These are phyloP conservation scores for Beroe ovata DNA, from an alignment of 37 sponge, comb jelly and placozoan genomes.

Conservation along the genomic window DNA sequence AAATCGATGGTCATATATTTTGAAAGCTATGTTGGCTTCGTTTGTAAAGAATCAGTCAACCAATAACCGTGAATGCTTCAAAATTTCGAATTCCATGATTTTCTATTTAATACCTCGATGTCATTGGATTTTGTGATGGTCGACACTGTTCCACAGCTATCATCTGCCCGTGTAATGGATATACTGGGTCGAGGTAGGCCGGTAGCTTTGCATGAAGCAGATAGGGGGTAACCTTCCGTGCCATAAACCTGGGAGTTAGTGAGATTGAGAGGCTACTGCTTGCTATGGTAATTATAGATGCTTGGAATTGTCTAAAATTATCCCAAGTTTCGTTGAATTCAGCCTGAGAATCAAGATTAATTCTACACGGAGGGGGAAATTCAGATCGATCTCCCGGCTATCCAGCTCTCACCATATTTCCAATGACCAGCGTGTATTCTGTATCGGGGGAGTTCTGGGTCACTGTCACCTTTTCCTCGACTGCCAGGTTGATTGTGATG, in stretches of 20 bases:
- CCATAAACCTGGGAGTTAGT: constrained; percentile 40
- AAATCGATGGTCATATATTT: too few relatives aligned
- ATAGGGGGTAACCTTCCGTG: constrained; percentile 37
- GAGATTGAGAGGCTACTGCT: too few relatives aligned
- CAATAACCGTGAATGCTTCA: neutral
- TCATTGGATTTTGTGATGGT: constrained; percentile 59
- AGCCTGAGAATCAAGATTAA: too few relatives aligned
- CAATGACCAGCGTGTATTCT: constrained; percentile 29
- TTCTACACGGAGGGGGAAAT: too few relatives aligned
- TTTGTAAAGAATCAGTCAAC: too few relatives aligned
- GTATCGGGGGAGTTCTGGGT: constrained; percentile 22
- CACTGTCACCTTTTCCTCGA: constrained; percentile 44
- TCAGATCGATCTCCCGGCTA: neutral
- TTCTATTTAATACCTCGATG: constrained; percentile 14
- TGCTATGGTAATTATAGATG: too few relatives aligned
- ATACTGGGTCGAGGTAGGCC: constrained; percentile 59
- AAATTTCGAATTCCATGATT: neutral
- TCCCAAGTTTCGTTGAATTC: too few relatives aligned
- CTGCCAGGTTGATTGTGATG: constrained; percentile 18
- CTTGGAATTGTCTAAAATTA: too few relatives aligned
- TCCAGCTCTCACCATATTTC: neutral
- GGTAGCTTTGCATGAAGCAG: constrained; percentile 58
- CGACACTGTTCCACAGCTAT: constrained; percentile 64
- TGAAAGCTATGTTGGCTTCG: too few relatives aligned
- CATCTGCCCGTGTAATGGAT: neutral